Percentiles rank a stretch among this genome's conserved stretches.
Conservation (phyloP, 1,140 invertebrate species). For the Dendroctonus valens region DNA sequence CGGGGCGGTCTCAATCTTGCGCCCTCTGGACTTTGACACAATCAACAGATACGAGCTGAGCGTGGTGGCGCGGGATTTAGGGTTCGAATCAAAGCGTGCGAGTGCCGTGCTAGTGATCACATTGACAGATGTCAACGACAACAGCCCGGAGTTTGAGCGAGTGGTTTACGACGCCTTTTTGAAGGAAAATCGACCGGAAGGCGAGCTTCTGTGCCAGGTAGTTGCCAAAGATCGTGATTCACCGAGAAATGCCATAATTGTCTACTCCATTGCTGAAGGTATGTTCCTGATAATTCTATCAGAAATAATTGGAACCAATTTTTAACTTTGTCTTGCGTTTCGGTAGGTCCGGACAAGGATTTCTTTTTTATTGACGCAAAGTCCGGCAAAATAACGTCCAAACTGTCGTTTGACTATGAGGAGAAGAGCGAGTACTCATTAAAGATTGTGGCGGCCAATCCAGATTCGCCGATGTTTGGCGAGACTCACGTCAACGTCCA, state of each 20-base stretch:
- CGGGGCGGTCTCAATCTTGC: slow-evolving; percentile 76
- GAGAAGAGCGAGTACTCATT: slow-evolving; percentile 74
- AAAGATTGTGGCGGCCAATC: slow-evolving; percentile 83
- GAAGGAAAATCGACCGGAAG: slow-evolving; percentile 77
- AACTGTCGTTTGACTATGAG: slow-evolving; percentile 86
- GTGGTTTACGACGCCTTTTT: slow-evolving; percentile 74
- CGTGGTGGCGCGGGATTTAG: slow-evolving; percentile 83
- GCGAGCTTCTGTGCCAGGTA: slow-evolving; percentile 74
- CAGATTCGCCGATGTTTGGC: slow-evolving; percentile 77
- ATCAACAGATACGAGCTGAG: slow-evolving; percentile 82
- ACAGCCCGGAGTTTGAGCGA: slow-evolving; percentile 80
- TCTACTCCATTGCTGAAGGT: slow-evolving; percentile 81
- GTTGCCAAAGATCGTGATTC: slow-evolving; percentile 87
- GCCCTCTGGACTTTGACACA: slow-evolving; percentile 84
- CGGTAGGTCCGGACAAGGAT: slow-evolving; percentile 60
- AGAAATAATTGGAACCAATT: neutral
- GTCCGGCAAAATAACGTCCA: slow-evolving; percentile 75
- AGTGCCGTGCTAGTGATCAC: slow-evolving; percentile 80
- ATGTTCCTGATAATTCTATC: neutral
- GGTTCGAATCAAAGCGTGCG: slow-evolving; percentile 72
- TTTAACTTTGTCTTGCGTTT: neutral
- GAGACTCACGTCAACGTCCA: slow-evolving; percentile 72
- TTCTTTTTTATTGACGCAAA: slow-evolving; percentile 75
- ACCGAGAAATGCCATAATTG: slow-evolving; percentile 83
- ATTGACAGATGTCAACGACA: slow-evolving; percentile 89